Evolutionary conservation across 2,113 vertebrate genomes (phyloP), one percentile per base, ranked within the genome.

Genomic region (Tyrannus savana): DNA sequence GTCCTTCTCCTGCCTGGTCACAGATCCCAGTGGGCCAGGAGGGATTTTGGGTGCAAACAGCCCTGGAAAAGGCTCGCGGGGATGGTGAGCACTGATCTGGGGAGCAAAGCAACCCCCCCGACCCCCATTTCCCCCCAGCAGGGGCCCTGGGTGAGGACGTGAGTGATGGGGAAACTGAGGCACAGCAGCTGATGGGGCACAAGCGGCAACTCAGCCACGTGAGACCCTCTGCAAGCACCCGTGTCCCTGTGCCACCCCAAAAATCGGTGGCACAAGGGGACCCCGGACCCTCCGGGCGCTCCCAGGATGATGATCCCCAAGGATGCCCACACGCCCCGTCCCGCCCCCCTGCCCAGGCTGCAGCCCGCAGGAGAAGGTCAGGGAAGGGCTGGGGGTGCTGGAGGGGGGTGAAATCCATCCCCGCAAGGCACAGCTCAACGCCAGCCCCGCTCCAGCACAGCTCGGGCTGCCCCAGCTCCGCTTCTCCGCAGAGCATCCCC

Each of bases 11-110:
- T 59, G 35, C 62, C 25, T 1, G 1, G 6, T 9, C 1, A 0
- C 0, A 0, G 46, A 24, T 23, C 47, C 0, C 1, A 19, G 21
- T 0, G 35, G 14, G 23, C 12, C 35, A 2, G 71, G 21, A 50
- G 31, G 49, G 30, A 41, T 52, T 72, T 39, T 18, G n/a, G 58
- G n/a, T 0, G 6, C 9, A 2, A 35, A 16, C 4, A 53, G 25
- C 7, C 17, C 42, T 76, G 22, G 39, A 5, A 58, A 8, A 0
- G 4, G 8, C 35, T 78, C 21, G 3, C 0, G 1, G 6, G 42
- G 24, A 6, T 0, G 7, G 15, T 5, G 64, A n/a, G 31, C 10
- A 9, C 15, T 5, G 31, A 14, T 14, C 0, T 1, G 37, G 73
- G 77, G 52, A 42, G 30, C 56, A 12, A 17, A 60, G 5, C 12